These are phyloP conservation scores for Microplitis mediator DNA, from an alignment of 1,140 invertebrate genomes.

Conservation along the genomic window DNA sequence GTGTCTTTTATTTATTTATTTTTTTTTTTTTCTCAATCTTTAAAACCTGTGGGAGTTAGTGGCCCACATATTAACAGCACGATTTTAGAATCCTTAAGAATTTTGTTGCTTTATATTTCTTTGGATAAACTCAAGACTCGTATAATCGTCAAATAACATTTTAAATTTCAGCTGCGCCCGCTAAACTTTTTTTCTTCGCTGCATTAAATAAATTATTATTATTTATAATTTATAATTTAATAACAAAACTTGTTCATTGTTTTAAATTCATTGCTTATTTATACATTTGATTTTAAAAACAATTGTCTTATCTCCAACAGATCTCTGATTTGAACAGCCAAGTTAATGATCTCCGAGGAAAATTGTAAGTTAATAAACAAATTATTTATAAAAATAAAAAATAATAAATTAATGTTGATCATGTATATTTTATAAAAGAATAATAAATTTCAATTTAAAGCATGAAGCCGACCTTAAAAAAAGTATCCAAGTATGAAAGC, in stretches of 20 bases:
- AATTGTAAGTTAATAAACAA: conserved; percentile 87
- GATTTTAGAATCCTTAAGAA: conserved; percentile 1
- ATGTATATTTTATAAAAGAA: background rate
- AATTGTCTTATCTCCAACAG: conserved; percentile 63
- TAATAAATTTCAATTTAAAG: conserved; percentile 54
- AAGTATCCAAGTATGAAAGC: conserved; percentile 99
- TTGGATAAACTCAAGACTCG: conserved; percentile 22
- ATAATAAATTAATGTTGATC: background rate
- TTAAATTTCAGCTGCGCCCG: conserved; percentile 24
- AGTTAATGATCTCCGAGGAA: conserved; percentile 99
- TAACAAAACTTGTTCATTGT: background rate
- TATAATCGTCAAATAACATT: conserved; percentile 9
- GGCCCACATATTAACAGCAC: background rate
- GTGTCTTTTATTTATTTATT: background rate
- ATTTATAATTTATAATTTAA: background rate
- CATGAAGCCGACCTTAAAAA: conserved; percentile 98
- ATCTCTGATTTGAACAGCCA: conserved; percentile 98
- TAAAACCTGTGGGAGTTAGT: background rate
- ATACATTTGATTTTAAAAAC: background rate
- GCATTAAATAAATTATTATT: background rate
- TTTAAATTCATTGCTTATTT: background rate
- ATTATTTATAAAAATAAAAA: background rate
- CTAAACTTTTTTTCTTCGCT: conserved; percentile 22
- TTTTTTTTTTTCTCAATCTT: background rate
- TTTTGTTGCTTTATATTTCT: background rate